phyloP scores from a whole-genome alignment of 2,113 vertebrate genomes.

The Tyto alba region DNA sequence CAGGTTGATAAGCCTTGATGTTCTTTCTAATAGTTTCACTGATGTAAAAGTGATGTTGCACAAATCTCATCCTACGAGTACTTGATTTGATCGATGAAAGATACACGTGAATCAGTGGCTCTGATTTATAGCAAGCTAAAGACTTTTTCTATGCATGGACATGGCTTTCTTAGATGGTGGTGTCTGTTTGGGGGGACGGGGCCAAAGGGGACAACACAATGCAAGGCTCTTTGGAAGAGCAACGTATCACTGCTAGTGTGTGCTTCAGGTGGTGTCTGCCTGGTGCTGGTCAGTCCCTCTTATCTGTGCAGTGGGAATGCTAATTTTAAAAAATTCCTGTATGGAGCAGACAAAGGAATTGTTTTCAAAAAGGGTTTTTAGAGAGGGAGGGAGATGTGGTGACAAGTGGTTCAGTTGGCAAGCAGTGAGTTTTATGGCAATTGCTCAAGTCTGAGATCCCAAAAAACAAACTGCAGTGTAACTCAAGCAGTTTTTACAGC shows the following conservation, averaged over 20 bases:
- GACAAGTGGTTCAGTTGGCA: background rate
- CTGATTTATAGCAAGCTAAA: background rate
- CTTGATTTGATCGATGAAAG: background rate
- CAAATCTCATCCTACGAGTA: background rate
- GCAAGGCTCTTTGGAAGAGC: background rate
- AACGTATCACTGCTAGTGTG: fast-evolving
- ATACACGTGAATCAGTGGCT: background rate
- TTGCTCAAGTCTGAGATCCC: background rate
- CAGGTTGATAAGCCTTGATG: background rate
- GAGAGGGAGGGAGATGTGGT: background rate
- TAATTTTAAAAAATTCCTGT: too few species aligned
- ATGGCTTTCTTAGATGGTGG: fast-evolving
- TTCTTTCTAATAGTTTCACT: background rate
- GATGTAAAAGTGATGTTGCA: background rate
- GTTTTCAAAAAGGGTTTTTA: background rate
- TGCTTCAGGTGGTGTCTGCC: background rate
- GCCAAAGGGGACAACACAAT: background rate
- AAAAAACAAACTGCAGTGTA: background rate
- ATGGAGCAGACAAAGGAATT: background rate
- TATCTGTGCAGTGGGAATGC: too few species aligned
- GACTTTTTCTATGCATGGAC: fast-evolving
- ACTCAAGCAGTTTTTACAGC: background rate
- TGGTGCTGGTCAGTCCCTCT: background rate
- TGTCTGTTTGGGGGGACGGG: background rate
- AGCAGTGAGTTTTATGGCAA: background rate